These are phyloP conservation scores for Brachylomia viminalis DNA, from an alignment of 2,888 invertebrate genomes.

Conservation along the genomic window DNA sequence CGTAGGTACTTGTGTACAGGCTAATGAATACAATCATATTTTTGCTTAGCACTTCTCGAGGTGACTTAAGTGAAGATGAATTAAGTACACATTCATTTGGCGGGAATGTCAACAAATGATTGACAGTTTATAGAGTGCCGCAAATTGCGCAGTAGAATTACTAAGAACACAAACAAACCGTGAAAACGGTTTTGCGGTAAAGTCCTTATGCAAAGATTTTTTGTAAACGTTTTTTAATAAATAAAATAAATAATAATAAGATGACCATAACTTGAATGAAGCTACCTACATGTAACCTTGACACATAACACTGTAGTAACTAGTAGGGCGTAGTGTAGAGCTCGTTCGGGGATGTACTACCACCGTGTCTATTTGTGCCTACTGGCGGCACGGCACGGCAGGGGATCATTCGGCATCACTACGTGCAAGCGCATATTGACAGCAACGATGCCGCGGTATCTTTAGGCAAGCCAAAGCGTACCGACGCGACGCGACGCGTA, in stretches of 20 bases:
- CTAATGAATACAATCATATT: constrained; percentile 22
- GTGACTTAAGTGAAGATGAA: constrained; percentile 20
- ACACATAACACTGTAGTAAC: neutral
- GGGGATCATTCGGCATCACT: neutral
- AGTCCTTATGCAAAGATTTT: no score
- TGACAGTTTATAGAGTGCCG: neutral
- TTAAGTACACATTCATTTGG: constrained; percentile 14
- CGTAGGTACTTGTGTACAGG: neutral
- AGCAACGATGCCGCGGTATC: neutral
- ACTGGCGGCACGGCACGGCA: neutral
- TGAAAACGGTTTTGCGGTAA: no score
- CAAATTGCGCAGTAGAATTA: neutral
- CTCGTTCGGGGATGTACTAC: no score
- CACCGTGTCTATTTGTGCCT: neutral
- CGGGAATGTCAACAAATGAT: constrained; percentile 1
- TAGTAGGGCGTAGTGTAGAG: neutral
- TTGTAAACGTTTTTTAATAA: no score
- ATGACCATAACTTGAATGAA: neutral
- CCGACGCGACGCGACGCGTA: neutral
- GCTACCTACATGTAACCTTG: neutral
- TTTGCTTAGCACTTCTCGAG: constrained; percentile 54
- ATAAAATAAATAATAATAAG: no score
- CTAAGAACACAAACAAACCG: no score
- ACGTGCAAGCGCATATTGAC: neutral
- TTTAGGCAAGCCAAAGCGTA: neutral